These are phyloP conservation scores for Drosophila jambulina DNA, from an alignment of 1,140 invertebrate species.

Conservation along the genomic window DNA sequence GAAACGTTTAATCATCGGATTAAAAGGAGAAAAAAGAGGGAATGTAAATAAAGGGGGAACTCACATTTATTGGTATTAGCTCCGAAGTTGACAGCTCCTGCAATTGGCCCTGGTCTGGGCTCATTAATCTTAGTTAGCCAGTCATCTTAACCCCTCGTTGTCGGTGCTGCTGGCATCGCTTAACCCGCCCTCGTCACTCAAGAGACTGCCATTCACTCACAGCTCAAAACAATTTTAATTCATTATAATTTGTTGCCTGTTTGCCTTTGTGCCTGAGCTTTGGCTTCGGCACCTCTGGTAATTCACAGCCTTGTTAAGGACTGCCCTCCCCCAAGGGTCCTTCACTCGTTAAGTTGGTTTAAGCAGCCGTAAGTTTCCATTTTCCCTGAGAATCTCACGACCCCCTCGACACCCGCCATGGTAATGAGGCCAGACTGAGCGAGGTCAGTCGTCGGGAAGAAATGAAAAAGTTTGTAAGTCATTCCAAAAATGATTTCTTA, in stretches of 20 bases:
- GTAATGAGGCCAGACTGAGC: slow-evolving; percentile 8
- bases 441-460: background rate
- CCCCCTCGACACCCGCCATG: background rate
- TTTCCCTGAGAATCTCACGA: slow-evolving; percentile 13
- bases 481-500: slow-evolving; percentile 12
- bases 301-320: slow-evolving; percentile 28
- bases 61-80: slow-evolving; percentile 73
- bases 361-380: slow-evolving; percentile 39
- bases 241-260: slow-evolving; percentile 57
- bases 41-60: slow-evolving; percentile 12
- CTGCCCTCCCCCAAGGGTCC: slow-evolving; percentile 11
- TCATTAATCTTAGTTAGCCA: slow-evolving; percentile 77
- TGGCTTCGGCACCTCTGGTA: slow-evolving; percentile 11
- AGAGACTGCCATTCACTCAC: slow-evolving; percentile 40
- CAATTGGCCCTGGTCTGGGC: slow-evolving; percentile 11
- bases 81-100: slow-evolving; percentile 40
- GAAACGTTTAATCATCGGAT: slow-evolving; percentile 65
- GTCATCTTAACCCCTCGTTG: slow-evolving; percentile 12
- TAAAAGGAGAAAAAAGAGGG: too few species aligned
- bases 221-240: slow-evolving; percentile 61
- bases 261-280: slow-evolving; percentile 44
- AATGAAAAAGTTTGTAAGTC: slow-evolving; percentile 4
- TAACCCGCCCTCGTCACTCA: slow-evolving; percentile 15
- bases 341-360: slow-evolving; percentile 39
- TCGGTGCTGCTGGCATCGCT: background rate